Evolutionary conservation across 1,140 invertebrate genomes (phyloP), one percentile per base, ranked within the genome.

Genomic region (Sycophila sp.): DNA sequence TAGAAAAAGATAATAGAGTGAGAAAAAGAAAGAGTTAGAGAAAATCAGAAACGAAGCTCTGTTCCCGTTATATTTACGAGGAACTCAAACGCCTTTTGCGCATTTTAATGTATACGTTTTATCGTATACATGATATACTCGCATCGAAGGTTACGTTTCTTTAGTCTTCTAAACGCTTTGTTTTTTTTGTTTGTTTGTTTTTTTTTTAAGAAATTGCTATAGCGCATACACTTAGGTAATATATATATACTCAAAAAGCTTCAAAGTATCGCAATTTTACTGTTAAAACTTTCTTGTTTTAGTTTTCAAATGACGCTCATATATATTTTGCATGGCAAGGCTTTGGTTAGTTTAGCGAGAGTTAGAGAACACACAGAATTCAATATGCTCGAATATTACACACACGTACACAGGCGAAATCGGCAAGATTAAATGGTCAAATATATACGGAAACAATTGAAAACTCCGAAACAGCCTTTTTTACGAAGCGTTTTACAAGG

Each of bases 381-480:
- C 53, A 71, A 76, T 73, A 62, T 70, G 60, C 66, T 78, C 73
- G 76, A 79, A 73, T 71, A 75, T 68, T 51, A 78, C 69, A 76
- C 67, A 78, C 72, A 76, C 76, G 76, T 76, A 78, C 75, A 76
- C 76, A 80, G 72, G 75, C 72, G 69, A 78, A 69, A 77, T 74
- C 63, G 38, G 26, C 49, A 56, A 73, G 34, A 58, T 74, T 58
- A 68, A 71, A 34, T 73, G 24, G 11, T 17, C 42, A 49, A 68
- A 13, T 42, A 40, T 68, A 49, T 17, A 30, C 15, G 22, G 32
- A 49, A n/a, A 65, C 34, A 40, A 30, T 40, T 67, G 15, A 58
- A 47, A 59, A 30, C 13, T 59, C 38, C 36, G 26, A 47, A 19
- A 47, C 28, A 65, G 60, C 55, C 17, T 62, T n/a, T n/a, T 71